Evolutionary conservation across 2,888 invertebrate species (phyloP).

Genomic region (Ganaspis brasiliensis): DNA sequence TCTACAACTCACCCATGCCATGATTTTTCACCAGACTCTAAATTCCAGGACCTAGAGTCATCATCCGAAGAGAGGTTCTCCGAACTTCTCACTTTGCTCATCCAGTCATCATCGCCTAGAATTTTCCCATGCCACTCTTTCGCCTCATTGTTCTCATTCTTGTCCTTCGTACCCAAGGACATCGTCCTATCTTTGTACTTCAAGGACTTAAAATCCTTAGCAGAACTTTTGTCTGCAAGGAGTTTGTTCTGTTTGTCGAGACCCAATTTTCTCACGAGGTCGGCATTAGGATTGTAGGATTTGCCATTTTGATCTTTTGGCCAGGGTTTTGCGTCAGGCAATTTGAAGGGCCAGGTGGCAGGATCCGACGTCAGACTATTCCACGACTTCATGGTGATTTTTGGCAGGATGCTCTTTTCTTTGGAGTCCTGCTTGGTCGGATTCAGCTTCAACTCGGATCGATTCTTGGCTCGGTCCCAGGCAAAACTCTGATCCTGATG

Average conservation of each 20-base stretch:
- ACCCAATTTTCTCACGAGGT: slow-evolving; percentile 73
- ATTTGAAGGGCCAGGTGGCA: slow-evolving; percentile 76
- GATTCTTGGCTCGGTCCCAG: slow-evolving; percentile 43
- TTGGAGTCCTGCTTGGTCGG: slow-evolving; percentile 27
- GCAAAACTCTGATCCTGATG: neutral
- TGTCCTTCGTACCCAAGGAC: slow-evolving; percentile 43
- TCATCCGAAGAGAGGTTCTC: slow-evolving; percentile 49
- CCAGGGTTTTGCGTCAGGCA: slow-evolving; percentile 75
- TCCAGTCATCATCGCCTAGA: slow-evolving; percentile 33
- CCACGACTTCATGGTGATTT: slow-evolving; percentile 59
- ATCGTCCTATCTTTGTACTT: slow-evolving; percentile 40
- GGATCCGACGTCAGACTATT: slow-evolving; percentile 73
- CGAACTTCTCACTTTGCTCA: slow-evolving; percentile 45
- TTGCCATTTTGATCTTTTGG: slow-evolving; percentile 76
- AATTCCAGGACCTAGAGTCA: slow-evolving; percentile 63
- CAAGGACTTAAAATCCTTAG: slow-evolving; percentile 14
- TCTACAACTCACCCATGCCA: slow-evolving; percentile 49
- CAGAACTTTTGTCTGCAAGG: slow-evolving; percentile 35
- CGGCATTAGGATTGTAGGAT: slow-evolving; percentile 76
- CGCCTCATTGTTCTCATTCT: slow-evolving; percentile 13
- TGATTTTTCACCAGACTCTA: slow-evolving; percentile 56
- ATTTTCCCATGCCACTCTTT: slow-evolving; percentile 53
- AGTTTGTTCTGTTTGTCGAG: slow-evolving; percentile 68
- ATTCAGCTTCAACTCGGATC: slow-evolving; percentile 44
- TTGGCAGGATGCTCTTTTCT: slow-evolving; percentile 50